Conservation (phyloP, 2,888 invertebrate genomes). For the Synanthedon vespiformis region DNA sequence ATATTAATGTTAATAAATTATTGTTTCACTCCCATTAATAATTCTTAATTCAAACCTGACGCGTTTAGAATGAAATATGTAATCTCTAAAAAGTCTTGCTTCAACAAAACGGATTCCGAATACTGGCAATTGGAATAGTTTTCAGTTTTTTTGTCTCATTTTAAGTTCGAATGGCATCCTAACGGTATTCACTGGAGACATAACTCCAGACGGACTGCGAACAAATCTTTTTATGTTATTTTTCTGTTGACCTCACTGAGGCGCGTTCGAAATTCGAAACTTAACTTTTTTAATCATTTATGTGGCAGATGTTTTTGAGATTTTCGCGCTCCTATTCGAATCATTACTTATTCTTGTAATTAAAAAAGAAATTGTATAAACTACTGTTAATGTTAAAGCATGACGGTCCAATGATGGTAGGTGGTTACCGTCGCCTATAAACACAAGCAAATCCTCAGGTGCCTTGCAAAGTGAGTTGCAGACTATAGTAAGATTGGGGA, state of each 20-base stretch:
- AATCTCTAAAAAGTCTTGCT: constrained; percentile 16
- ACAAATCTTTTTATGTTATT: constrained; percentile 53
- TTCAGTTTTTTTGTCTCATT: constrained; percentile 47
- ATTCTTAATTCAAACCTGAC: too few species aligned
- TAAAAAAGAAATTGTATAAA: background rate
- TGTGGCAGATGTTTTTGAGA: background rate
- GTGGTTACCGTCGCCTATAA: too few species aligned
- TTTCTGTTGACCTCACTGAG: constrained; percentile 53
- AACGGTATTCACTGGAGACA: constrained; percentile 63
- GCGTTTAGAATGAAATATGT: background rate
- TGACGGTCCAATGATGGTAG: too few species aligned
- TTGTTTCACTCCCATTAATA: too few species aligned
- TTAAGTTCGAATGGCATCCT: constrained; percentile 58
- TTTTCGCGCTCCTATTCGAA: background rate
- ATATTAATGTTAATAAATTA: too few species aligned
- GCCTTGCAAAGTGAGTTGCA: too few species aligned
- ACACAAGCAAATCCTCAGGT: too few species aligned
- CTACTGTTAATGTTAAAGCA: background rate
- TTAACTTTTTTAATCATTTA: constrained; percentile 20
- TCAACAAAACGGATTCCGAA: constrained; percentile 66
- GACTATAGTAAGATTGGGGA: too few species aligned
- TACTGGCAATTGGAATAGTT: constrained; percentile 70
- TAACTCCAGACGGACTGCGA: constrained; percentile 55
- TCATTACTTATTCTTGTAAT: background rate
- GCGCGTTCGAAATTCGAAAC: constrained; percentile 42